These are phyloP conservation scores for Ophion slaviceki DNA, from an alignment of 2,888 invertebrate genomes.

Conservation along the genomic window DNA sequence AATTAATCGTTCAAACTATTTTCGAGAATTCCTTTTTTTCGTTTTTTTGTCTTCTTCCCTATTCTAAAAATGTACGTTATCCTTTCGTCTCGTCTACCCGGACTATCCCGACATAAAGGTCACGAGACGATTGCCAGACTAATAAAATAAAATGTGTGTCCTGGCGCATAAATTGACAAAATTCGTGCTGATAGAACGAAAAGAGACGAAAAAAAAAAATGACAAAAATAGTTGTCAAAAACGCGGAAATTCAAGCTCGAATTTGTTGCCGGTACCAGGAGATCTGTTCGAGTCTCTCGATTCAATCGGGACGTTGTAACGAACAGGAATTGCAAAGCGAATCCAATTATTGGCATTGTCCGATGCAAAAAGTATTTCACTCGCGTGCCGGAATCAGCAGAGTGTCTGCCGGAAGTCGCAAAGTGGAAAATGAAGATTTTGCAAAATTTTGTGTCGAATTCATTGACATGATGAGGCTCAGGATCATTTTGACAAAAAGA, in stretches of 20 bases:
- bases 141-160: slow-evolving; percentile 16
- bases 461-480: too few relatives aligned
- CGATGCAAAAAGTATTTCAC: too few relatives aligned
- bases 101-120: slow-evolving; percentile 58
- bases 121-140: slow-evolving; percentile 45
- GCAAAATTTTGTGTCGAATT: too few relatives aligned
- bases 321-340: too few relatives aligned
- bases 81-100: slow-evolving; percentile 54
- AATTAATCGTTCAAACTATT: slow-evolving; percentile 44
- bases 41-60: slow-evolving; percentile 6
- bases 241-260: neutral
- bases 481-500: too few relatives aligned
- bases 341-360: too few relatives aligned
- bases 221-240: neutral
- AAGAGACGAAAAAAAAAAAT: neutral
- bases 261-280: too few relatives aligned
- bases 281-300: too few relatives aligned
- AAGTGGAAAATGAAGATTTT: too few relatives aligned
- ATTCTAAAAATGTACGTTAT: slow-evolving; percentile 28
- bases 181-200: neutral
- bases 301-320: too few relatives aligned
- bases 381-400: too few relatives aligned
- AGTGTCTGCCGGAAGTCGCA: too few relatives aligned
- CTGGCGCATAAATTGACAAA: slow-evolving; percentile 18
- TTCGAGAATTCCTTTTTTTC: slow-evolving; percentile 15